Conservation (phyloP, 2,113 vertebrate genomes). For the Dicrurus megarhynchus region DNA sequence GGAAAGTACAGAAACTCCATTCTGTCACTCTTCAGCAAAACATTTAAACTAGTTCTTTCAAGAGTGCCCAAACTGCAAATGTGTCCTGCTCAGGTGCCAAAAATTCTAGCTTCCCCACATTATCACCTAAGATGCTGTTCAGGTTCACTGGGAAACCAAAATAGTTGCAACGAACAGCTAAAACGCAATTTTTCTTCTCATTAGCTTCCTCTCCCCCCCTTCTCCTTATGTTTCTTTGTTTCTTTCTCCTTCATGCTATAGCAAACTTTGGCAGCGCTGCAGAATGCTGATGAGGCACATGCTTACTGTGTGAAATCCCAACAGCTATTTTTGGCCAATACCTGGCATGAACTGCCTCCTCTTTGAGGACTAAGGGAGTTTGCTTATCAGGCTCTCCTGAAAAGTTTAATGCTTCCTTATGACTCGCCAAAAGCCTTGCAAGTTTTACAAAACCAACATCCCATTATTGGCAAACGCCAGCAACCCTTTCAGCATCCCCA, state of each 20-base stretch:
- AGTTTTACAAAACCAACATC: neutral
- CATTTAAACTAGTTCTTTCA: neutral
- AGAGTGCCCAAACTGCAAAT: neutral
- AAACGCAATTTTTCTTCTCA: slow-evolving; percentile 60
- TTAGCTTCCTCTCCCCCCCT: neutral
- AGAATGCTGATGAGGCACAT: slow-evolving; percentile 50
- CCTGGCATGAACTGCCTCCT: neutral
- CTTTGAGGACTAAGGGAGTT: neutral
- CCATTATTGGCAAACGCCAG: neutral
- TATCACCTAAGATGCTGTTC: slow-evolving; percentile 23
- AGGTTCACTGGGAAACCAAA: slow-evolving; percentile 23
- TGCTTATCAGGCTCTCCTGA: neutral
- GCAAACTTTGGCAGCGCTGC: slow-evolving; percentile 39
- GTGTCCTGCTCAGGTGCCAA: neutral
- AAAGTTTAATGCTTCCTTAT: neutral
- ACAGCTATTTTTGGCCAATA: slow-evolving; percentile 19
- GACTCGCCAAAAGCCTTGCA: neutral
- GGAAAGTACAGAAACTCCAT: neutral
- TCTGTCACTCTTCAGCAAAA: neutral
- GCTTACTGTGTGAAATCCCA: slow-evolving; percentile 5
- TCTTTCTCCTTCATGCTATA: slow-evolving; percentile 56
- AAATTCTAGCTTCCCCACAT: neutral
- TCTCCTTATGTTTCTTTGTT: slow-evolving; percentile 52
- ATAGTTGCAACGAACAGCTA: slow-evolving; percentile 30
- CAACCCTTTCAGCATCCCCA: neutral